Evolutionary conservation across 2,888 invertebrate species (phyloP), one percentile per base, ranked within the genome.

Genomic region (Maniola hyperantus): DNA sequence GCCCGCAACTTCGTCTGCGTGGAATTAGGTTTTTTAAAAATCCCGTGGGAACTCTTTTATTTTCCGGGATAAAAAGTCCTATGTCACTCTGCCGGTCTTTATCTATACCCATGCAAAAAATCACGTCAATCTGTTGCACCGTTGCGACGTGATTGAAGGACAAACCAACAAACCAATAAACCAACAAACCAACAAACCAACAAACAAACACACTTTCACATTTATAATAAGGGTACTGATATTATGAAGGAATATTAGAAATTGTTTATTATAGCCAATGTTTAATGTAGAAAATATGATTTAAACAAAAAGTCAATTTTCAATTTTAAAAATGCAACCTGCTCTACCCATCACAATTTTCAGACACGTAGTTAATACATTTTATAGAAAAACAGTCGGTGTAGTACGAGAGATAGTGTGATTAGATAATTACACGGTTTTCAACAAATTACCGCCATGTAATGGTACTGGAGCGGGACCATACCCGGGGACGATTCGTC

Each of bases 401-500:
- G 58, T 50, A 57, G 42, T 54, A 36, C 13, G 15, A 15, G 54
- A 51, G 54, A 64, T 57, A 46, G 57, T 44, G 46, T 66, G 63
- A 73, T 71, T 69, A 61, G 66, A 69, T 83, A 84, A 89, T 89
- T 89, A 88, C 81, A 87, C 79, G 83, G 80, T 76, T 82, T 79
- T 83, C 82, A 80, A 78, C 60, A 60, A 79, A 81, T 79, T 82
- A 83, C 79, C 81, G 84, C 79, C 80, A 81, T 80, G 79, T 81
- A 79, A 65, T 67, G 34, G 42, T 59, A 62, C 54, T 58, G 67
- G 62, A 64, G 62, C 59, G 53, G 60, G 60, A 64, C 65, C 69
- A 72, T 72, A 81, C 79, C 80, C 77, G 76, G 73, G 69, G 77
- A 67, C 68, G 70, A 76, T 78, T 76, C 72, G 81, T 75, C 80